A percentile compares a stretch with the other conserved stretches of the same genome.
Evolutionary conservation across 2,888 invertebrate genomes (phyloP).

Genomic region (Brachyptera putata): DNA sequence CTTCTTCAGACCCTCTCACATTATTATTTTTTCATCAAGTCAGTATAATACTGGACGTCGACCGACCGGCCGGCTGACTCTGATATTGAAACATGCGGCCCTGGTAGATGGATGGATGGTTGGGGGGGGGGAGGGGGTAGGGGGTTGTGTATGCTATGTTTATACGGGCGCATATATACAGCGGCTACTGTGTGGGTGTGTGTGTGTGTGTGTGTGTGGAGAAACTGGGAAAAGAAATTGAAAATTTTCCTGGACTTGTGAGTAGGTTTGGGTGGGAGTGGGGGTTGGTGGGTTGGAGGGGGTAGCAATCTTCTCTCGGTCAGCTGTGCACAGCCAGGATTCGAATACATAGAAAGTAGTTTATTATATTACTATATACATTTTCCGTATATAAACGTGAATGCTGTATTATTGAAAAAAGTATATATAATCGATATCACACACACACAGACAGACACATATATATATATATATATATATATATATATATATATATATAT

Average conservation of each 20-base stretch:
- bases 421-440: too few relatives aligned
- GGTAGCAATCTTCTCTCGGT: constrained; percentile 23
- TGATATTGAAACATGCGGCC: constrained; percentile 22
- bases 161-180: constrained; percentile 22
- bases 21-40: constrained; percentile 23
- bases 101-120: background rate
- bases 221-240: constrained; percentile 32
- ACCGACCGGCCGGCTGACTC: constrained; percentile 4
- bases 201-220: too few relatives aligned
- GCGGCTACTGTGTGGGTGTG: background rate
- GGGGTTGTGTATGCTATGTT: constrained; percentile 12
- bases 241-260: constrained; percentile 30
- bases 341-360: constrained; percentile 22
- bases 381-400: constrained; percentile 15
- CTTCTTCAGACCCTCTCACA: constrained; percentile 14
- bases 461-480: too few relatives aligned
- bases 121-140: background rate
- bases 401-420: constrained; percentile 4
- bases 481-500: too few relatives aligned
- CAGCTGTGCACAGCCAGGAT: constrained; percentile 22
- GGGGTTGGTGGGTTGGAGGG: background rate
- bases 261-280: constrained; percentile 10
- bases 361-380: constrained; percentile 4
- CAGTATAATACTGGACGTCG: constrained; percentile 15
- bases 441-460: too few relatives aligned